phyloP scores from a whole-genome alignment of 1,140 invertebrate species.

The Agraylea sexmaculata region DNA sequence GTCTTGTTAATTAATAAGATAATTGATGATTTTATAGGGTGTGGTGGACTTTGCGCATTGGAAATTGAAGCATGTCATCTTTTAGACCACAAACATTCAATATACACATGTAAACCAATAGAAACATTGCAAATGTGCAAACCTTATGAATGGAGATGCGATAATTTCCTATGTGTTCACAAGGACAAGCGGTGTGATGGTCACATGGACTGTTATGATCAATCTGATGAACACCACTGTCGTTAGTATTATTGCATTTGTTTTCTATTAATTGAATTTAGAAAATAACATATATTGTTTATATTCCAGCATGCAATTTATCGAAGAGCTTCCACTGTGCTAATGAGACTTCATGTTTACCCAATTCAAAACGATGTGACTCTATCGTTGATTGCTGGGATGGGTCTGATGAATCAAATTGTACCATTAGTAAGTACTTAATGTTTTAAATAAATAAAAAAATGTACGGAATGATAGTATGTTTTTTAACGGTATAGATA shows the following conservation, averaged over 20 bases:
- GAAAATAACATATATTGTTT: conserved; percentile 14
- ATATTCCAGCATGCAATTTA: conserved; percentile 51
- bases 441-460: too few relatives aligned
- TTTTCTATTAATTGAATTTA: conserved; percentile 2
- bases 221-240: conserved; percentile 68
- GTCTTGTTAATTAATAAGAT: not conserved
- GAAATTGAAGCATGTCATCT: conserved; percentile 59
- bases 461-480: too few relatives aligned
- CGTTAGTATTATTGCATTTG: conserved; percentile 44
- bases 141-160: conserved; percentile 54
- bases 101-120: conserved; percentile 37
- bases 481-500: too few relatives aligned
- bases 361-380: conserved; percentile 55
- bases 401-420: conserved; percentile 66
- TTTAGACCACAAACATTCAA: conserved; percentile 39
- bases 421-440: conserved; percentile 52
- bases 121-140: conserved; percentile 39
- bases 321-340: conserved; percentile 64
- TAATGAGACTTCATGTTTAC: conserved; percentile 62
- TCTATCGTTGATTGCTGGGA: conserved; percentile 70
- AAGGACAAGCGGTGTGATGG: conserved; percentile 59
- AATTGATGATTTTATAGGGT: conserved; percentile 32
- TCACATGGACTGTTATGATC: conserved; percentile 64
- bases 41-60: conserved; percentile 57
- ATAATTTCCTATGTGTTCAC: conserved; percentile 59